These are phyloP conservation scores for Chrysaora quinquecirrha DNA, from an alignment of 30 jellyfish, hydroid and myxozoan genomes.

Conservation along the genomic window DNA sequence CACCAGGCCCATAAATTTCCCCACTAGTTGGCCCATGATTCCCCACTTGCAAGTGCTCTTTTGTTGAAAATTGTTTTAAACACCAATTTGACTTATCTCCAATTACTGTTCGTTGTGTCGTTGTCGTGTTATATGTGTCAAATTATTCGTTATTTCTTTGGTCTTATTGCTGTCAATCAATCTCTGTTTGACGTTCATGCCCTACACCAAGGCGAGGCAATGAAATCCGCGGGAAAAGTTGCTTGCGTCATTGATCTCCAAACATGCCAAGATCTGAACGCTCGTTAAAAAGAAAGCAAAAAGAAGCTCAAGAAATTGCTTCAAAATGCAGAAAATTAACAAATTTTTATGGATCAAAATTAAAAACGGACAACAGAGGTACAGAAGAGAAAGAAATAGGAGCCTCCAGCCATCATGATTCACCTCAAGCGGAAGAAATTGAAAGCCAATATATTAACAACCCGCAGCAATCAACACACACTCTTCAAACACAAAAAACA, in stretches of 20 bases:
- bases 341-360: background rate
- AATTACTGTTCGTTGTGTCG: slow-evolving; percentile 20
- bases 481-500: background rate
- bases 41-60: slow-evolving; percentile 38
- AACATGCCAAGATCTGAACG: slow-evolving; percentile 24
- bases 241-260: slow-evolving; percentile 30
- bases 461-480: slow-evolving; percentile 2
- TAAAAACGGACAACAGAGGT: background rate
- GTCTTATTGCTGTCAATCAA: slow-evolving; percentile 18
- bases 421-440: background rate
- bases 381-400: background rate
- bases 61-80: slow-evolving; percentile 16
- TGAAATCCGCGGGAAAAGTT: slow-evolving; percentile 25
- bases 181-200: slow-evolving; percentile 34
- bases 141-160: slow-evolving; percentile 9
- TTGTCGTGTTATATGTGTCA: slow-evolving; percentile 37
- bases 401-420: background rate
- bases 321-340: background rate
- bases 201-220: slow-evolving; percentile 36
- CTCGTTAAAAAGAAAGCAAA: background rate
- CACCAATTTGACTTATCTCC: slow-evolving; percentile 18
- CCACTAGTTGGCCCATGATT: slow-evolving; percentile 39
- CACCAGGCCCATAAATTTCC: slow-evolving; percentile 35
- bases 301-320: background rate
- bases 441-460: background rate